Evolutionary conservation across 2,888 invertebrate genomes (phyloP), one percentile per base, ranked within the genome.

Genomic region (Lepidocyrtinus sp.): DNA sequence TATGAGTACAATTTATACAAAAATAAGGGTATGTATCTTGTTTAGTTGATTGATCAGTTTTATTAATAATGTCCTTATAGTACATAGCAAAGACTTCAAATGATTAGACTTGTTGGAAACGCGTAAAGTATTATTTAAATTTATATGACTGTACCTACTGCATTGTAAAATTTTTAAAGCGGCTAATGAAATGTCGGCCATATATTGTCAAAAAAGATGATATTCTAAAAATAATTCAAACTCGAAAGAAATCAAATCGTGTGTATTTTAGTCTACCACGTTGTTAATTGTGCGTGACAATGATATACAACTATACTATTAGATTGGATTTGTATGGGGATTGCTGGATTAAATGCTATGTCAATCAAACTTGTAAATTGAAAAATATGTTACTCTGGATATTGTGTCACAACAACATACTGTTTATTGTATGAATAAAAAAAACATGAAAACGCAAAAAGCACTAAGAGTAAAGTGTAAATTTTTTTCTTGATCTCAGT

Each of bases 91-190:
- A n/a, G n/a, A n/a, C 55, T 55, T 55, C 7, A n/a, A n/a, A n/a
- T 55, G 55, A 17, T 55, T 55, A 55, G 55, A 55, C 12, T 36
- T 36, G 12, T 36, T 36, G 12, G 7, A 36, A 55, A 2, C 17
- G 55, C 17, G 55, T 55, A 55, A 55, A 55, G 55, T 55, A 55
- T 55, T 55, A 55, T 55, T 17, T 17, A 55, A 26, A 55, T 24
- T 46, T 68, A 36, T 69, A 50, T 69, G 69, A 69, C 55, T 69
- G 69, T 69, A 69, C 69, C 69, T 69, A 68, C 68, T 15, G 2
- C 46, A n/a, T 46, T 15, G 3, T 55, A 55, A n/a, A 5, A 17
- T 55, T n/a, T n/a, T n/a, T n/a, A 55, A 55, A 55, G 36, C 36
- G 5, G 36, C n/a, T n/a, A 55, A n/a, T 12, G 55, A 55, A 55